Evolutionary conservation across 1,140 invertebrate genomes (phyloP), one percentile per base, ranked within the genome.

Genomic region (Streblospio benedicti): DNA sequence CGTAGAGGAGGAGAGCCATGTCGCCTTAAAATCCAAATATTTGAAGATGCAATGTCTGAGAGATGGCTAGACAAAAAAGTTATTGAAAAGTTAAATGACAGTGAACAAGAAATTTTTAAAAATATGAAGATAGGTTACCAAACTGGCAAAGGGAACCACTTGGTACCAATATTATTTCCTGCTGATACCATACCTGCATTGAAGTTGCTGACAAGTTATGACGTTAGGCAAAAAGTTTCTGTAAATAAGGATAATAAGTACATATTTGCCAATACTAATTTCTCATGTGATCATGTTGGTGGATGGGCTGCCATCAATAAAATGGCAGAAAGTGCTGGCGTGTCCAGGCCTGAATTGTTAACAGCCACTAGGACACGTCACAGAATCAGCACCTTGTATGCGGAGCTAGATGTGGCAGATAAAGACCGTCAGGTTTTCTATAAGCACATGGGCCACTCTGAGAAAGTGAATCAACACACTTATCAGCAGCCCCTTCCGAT

Each of bases 81-180:
- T n/a, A n/a, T n/a, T n/a, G n/a, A n/a, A n/a, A n/a, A n/a, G n/a
- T n/a, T n/a, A n/a, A n/a, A n/a, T n/a, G n/a, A n/a, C n/a, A n/a
- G n/a, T 28, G 12, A 31, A 31, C 6, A 31, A 16, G 25, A 52
- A 30, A 52, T 52, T 25, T 52, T 52, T 31, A 25, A 52, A 16
- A 16, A 52, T 9, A 25, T 52, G 27, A 31, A 52, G 18, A 52
- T 52, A 5, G 16, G 28, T 6, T 52, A 52, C 18, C 12, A 4
- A 30, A 52, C 50, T 1, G 50, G 50, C 27, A 52, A 52, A 52
- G 50, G 50, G 6, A 52, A 52, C 27, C 50, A 52, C 50, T 31
- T 52, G 6, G 23, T 52, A 18, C 20, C 25, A 20, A 30, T 25
- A 14, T 14, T 52, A 16, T 14, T 52, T 4, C 50, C 50, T 5